Evolutionary conservation across 2,888 invertebrate genomes (phyloP).

Genomic region (Syrphus vitripennis): DNA sequence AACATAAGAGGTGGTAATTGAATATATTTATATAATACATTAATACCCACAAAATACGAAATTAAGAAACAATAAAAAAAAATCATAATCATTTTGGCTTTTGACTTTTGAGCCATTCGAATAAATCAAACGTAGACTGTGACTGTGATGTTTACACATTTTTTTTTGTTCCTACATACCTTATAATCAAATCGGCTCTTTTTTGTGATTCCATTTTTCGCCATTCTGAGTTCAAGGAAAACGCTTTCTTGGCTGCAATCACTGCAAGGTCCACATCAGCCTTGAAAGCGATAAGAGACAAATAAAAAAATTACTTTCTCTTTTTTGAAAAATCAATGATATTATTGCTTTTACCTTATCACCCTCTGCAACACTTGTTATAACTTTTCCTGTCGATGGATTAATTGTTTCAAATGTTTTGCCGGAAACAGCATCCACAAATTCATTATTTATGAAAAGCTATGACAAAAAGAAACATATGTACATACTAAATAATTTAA

Average conservation of each 20-base stretch:
- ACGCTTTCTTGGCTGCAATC: constrained; percentile 89
- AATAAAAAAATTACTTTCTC: neutral
- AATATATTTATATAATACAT: no score
- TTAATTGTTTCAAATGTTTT: constrained; percentile 94
- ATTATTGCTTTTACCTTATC: constrained; percentile 87
- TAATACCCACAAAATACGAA: no score
- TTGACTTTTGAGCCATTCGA: no score
- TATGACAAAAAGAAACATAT: constrained; percentile 77
- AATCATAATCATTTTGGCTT: no score
- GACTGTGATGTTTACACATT: no score
- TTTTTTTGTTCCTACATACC: constrained; percentile 81
- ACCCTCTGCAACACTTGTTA: constrained; percentile 90
- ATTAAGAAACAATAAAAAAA: no score
- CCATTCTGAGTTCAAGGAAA: constrained; percentile 88
- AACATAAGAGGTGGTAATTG: no score
- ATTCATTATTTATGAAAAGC: constrained; percentile 92
- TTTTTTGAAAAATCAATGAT: constrained; percentile 8
- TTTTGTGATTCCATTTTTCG: constrained; percentile 90
- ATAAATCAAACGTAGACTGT: no score
- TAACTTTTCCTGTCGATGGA: constrained; percentile 89
- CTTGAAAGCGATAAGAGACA: constrained; percentile 79
- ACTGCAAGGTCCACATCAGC: constrained; percentile 92
- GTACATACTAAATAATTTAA: neutral
- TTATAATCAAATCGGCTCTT: constrained; percentile 87
- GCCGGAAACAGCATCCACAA: constrained; percentile 90